Evolutionary conservation across 2,888 invertebrate species (phyloP).

Genomic region (Tridacna crocea): DNA sequence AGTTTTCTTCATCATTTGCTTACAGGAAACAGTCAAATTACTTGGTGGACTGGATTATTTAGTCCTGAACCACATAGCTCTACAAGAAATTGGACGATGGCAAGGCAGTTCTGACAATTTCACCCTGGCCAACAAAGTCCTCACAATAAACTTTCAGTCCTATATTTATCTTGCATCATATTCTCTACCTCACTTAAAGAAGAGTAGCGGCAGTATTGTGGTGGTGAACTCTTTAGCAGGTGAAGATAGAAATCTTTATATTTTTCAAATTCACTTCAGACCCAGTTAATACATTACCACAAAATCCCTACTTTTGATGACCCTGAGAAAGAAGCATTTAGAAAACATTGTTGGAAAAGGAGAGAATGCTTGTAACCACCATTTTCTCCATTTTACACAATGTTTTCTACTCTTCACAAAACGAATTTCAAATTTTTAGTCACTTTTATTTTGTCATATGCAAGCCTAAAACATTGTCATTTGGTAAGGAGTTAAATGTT

Average conservation of each 20-base stretch:
- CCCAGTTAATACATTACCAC: no score
- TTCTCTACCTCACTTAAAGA: slow-evolving; percentile 74
- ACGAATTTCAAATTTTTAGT: no score
- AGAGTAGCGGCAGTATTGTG: slow-evolving; percentile 77
- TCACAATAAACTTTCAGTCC: slow-evolving; percentile 80
- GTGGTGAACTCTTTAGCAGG: slow-evolving; percentile 81
- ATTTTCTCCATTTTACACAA: no score
- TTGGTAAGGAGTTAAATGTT: no score
- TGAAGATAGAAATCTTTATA: slow-evolving; percentile 32
- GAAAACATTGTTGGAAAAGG: no score
- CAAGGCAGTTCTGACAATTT: slow-evolving; percentile 74
- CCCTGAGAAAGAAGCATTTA: no score
- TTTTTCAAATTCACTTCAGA: background rate
- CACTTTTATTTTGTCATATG: no score
- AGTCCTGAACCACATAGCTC: slow-evolving; percentile 81
- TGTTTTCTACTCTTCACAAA: no score
- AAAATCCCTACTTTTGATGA: no score
- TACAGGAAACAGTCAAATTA: slow-evolving; percentile 70
- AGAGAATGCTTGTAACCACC: no score
- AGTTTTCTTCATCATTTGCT: background rate
- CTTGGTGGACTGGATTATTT: slow-evolving; percentile 81
- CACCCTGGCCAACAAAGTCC: slow-evolving; percentile 66
- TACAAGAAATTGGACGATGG: slow-evolving; percentile 76
- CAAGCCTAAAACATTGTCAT: no score
- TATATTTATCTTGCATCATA: slow-evolving; percentile 81